Conservation (phyloP, 2,888 invertebrate genomes). For the Zootermopsis nevadensis region DNA sequence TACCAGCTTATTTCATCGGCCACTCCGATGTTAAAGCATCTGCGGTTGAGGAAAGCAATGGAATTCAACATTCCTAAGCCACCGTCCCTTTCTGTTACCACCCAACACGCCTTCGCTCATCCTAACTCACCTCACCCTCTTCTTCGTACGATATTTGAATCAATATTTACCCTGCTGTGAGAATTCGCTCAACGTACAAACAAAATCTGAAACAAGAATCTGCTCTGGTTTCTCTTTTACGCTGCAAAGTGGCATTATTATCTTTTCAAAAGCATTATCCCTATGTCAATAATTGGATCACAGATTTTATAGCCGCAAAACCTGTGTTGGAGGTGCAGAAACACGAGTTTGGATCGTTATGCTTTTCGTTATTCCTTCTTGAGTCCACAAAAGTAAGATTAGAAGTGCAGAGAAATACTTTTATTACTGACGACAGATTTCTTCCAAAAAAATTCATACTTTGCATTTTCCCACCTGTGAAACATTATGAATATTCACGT, state of each 20-base stretch:
- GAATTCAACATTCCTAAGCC: slow-evolving; percentile 48
- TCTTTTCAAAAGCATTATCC: background rate
- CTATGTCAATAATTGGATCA: slow-evolving; percentile 1
- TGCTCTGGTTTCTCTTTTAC: slow-evolving; percentile 1
- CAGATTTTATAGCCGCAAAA: background rate
- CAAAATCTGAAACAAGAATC: slow-evolving; percentile 11
- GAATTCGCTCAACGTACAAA: slow-evolving; percentile 7
- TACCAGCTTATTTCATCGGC: slow-evolving; percentile 33
- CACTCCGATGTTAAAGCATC: slow-evolving; percentile 47
- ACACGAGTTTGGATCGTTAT: background rate
- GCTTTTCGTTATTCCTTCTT: background rate
- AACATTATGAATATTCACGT: too few species aligned
- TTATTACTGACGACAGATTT: too few species aligned
- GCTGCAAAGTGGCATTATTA: background rate
- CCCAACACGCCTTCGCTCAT: background rate
- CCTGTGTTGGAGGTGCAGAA: background rate
- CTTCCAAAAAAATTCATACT: too few species aligned
- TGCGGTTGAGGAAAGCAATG: slow-evolving; percentile 46
- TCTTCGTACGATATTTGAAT: slow-evolving; percentile 45
- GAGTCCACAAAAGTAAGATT: too few species aligned
- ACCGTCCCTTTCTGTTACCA: background rate
- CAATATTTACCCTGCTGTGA: slow-evolving; percentile 35
- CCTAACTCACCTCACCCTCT: background rate
- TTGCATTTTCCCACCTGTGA: too few species aligned
- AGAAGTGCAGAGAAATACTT: too few species aligned